These are phyloP conservation scores for Carposina sasakii DNA, from an alignment of 1,140 invertebrate species.

Conservation along the genomic window DNA sequence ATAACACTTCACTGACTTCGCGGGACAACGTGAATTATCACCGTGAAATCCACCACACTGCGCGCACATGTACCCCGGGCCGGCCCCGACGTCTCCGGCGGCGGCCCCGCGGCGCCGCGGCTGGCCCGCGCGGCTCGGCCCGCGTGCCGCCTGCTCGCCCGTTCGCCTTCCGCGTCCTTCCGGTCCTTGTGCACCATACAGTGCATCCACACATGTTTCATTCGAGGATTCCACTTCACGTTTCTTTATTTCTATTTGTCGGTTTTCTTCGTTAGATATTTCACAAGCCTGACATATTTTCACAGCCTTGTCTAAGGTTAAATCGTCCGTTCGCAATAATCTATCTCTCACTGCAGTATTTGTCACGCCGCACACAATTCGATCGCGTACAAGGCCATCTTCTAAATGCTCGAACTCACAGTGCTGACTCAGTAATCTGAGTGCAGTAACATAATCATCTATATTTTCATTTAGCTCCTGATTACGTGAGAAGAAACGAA, in stretches of 20 bases:
- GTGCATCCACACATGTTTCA: neutral
- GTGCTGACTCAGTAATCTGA: conserved; percentile 8
- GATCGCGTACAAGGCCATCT: conserved; percentile 1
- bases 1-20: conserved; percentile 4
- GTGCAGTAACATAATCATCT: conserved; percentile 13
- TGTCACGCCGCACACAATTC: neutral
- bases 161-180: no score
- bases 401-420: conserved; percentile 13
- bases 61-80: neutral
- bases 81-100: neutral
- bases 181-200: neutral
- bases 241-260: neutral
- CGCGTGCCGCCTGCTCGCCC: neutral
- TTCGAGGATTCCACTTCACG: neutral
- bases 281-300: neutral
- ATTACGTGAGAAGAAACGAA: conserved; percentile 16
- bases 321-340: neutral
- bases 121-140: neutral
- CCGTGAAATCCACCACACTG: neutral
- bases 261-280: neutral
- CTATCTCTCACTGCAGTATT: neutral
- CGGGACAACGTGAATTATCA: neutral
- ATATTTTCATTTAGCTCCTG: conserved; percentile 11
- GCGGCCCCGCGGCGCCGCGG: neutral
- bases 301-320: neutral